These are phyloP conservation scores for Parnassius smintheus DNA, from an alignment of 2,888 invertebrate species.

Conservation along the genomic window DNA sequence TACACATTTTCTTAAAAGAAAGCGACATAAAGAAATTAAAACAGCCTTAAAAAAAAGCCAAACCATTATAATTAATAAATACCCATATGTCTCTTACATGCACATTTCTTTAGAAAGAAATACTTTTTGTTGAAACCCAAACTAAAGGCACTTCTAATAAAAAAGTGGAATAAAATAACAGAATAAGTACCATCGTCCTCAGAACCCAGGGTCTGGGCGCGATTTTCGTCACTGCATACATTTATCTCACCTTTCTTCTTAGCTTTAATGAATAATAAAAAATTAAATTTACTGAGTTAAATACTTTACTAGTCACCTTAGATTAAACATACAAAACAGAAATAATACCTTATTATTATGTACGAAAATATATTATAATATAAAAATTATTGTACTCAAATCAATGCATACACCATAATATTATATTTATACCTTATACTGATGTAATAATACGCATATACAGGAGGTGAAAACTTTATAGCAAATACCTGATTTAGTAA, in stretches of 20 bases:
- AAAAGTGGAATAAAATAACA: constrained; percentile 34
- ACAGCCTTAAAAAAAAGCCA: neutral
- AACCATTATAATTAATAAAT: neutral
- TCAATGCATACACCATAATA: neutral
- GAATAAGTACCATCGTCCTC: constrained; percentile 64
- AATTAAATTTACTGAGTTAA: constrained; percentile 16
- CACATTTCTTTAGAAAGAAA: neutral
- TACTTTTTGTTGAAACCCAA: neutral
- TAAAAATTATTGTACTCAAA: neutral
- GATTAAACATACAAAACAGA: neutral
- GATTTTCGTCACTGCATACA: constrained; percentile 58
- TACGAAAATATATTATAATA: neutral
- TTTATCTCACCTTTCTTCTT: constrained; percentile 73
- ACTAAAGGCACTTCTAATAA: constrained; percentile 11
- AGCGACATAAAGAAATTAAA: neutral
- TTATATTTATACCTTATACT: neutral
- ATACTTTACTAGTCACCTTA: neutral
- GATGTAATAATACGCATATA: neutral
- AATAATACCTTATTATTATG: neutral
- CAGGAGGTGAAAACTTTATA: too few relatives aligned
- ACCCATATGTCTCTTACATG: neutral
- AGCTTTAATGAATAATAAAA: constrained; percentile 70
- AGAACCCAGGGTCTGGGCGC: constrained; percentile 52
- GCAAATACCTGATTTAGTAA: too few relatives aligned
- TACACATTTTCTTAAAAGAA: neutral